phyloP scores from a whole-genome alignment of 2,797 vertebrate genomes.

The Microctenopoma lineatum region DNA sequence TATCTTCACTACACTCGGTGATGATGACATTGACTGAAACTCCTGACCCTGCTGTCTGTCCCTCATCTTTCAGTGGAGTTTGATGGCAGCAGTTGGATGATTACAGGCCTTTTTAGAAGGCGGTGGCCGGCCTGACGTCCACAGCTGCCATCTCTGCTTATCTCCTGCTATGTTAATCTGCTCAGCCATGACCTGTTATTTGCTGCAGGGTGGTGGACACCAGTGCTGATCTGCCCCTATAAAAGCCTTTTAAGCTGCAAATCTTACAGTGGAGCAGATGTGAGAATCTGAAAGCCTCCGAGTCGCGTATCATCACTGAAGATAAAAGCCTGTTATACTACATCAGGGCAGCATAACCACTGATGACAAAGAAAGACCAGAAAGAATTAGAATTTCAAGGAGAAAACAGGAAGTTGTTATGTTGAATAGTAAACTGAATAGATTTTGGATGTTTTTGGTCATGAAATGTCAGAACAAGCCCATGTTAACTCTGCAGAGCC shows the following conservation, averaged over 20 bases:
- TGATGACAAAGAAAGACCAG: too few species aligned
- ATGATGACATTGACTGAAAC: conserved; percentile 23
- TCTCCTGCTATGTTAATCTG: conserved; percentile 75
- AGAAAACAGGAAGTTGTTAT: too few species aligned
- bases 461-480: too few species aligned
- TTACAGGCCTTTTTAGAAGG: conserved; percentile 42
- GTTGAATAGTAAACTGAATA: too few species aligned
- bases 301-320: conserved; percentile 29
- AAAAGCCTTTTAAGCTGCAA: conserved; percentile 71
- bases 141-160: conserved; percentile 69
- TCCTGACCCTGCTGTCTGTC: conserved; percentile 19
- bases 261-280: conserved; percentile 68
- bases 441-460: too few species aligned
- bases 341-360: background rate
- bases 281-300: conserved; percentile 41
- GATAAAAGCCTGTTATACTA: background rate
- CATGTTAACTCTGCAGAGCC: too few species aligned
- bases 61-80: conserved; percentile 26
- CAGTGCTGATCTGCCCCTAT: conserved; percentile 28
- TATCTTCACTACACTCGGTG: background rate
- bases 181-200: conserved; percentile 70
- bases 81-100: conserved; percentile 28
- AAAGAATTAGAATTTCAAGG: too few species aligned
- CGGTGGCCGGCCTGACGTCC: conserved; percentile 30
- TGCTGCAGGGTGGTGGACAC: conserved; percentile 48